A percentile compares a stretch with the other conserved stretches of the same genome.
These are phyloP conservation scores for Chaetodon auriga DNA, from an alignment of 2,113 vertebrate genomes.

Conservation along the genomic window DNA sequence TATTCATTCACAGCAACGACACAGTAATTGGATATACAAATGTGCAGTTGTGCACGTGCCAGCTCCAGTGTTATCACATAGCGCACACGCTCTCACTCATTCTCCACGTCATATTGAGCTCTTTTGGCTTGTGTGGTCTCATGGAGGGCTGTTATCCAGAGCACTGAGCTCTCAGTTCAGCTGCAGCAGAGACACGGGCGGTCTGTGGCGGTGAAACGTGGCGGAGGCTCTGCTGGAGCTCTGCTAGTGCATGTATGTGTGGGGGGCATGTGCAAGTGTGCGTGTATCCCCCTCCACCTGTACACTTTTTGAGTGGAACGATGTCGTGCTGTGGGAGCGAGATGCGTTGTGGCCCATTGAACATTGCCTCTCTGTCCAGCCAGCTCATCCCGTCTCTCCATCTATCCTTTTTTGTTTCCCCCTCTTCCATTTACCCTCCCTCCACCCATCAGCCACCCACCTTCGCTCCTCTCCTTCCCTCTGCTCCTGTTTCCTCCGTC, in stretches of 20 bases:
- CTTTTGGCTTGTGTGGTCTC: conserved; percentile 35
- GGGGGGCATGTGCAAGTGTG: conserved; percentile 22
- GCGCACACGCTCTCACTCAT: neutral
- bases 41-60: neutral
- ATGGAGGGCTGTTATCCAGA: conserved; percentile 38
- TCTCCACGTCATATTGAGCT: conserved; percentile 17
- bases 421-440: conserved; percentile 24
- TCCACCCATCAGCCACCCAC: neutral
- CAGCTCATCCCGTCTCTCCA: conserved; percentile 53
- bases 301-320: conserved; percentile 57
- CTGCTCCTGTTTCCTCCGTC: neutral
- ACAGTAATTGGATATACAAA: conserved; percentile 22
- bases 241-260: conserved; percentile 6
- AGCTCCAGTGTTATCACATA: conserved; percentile 14
- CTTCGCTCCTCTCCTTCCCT: neutral
- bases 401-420: conserved; percentile 44
- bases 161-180: conserved; percentile 15
- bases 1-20: conserved; percentile 4
- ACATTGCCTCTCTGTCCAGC: conserved; percentile 49
- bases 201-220: conserved; percentile 16
- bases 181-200: neutral
- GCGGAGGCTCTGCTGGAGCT: conserved; percentile 13
- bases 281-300: conserved; percentile 58
- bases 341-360: conserved; percentile 69
- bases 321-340: conserved; percentile 59